phyloP scores from a whole-genome alignment of 2,888 invertebrate species.

The Dendrolimus houi region DNA sequence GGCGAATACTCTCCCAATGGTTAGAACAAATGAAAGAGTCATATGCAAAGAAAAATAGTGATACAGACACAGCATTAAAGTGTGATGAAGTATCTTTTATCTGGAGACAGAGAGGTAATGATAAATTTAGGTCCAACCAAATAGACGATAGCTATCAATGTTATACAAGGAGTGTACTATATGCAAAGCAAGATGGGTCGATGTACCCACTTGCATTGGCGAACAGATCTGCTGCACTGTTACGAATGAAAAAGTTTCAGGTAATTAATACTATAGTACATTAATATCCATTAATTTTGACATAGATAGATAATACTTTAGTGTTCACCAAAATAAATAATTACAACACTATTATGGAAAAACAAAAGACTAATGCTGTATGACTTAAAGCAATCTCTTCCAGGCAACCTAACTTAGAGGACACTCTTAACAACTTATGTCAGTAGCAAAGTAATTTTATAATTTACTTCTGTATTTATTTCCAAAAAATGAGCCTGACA shows the following conservation, averaged over 20 bases:
- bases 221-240: constrained; percentile 81
- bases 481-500: too few relatives aligned
- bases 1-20: constrained; percentile 56
- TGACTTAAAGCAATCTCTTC: too few relatives aligned
- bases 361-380: too few relatives aligned
- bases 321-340: too few relatives aligned
- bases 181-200: constrained; percentile 69
- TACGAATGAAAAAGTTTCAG: constrained; percentile 76
- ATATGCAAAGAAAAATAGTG: constrained; percentile 38
- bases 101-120: constrained; percentile 75
- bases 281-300: too few relatives aligned
- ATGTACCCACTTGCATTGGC: constrained; percentile 80
- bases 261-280: constrained; percentile 37
- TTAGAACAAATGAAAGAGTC: constrained; percentile 44
- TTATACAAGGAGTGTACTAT: constrained; percentile 79
- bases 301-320: too few relatives aligned
- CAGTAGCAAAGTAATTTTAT: background rate
- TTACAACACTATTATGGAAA: too few relatives aligned
- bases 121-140: constrained; percentile 70
- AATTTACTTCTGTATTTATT: too few relatives aligned
- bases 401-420: too few relatives aligned
- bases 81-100: constrained; percentile 45
- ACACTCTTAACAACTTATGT: background rate
- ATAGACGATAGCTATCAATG: constrained; percentile 70
- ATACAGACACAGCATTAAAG: constrained; percentile 47